Base-by-base conservation (phyloP, 2,888 invertebrate genomes). In the Eumacrocentrus americanus region DNA sequence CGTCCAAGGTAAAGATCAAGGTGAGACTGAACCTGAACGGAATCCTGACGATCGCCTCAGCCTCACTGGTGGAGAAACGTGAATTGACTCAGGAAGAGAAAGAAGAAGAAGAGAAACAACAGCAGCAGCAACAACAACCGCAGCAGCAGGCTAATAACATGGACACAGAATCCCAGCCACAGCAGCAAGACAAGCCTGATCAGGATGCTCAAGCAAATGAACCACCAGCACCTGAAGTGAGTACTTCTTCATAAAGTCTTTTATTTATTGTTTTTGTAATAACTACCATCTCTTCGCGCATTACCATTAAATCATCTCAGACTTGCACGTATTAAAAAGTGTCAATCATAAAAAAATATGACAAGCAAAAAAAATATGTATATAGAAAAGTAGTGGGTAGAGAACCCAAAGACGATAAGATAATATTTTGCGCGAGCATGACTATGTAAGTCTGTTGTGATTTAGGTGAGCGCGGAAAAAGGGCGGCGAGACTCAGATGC, bases 1-100 rank as follows among this genome's bases (percentile, higher is more conserved):
- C 91, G n/a, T 91, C 94, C 66, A 98, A 96, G 82, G 91, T 98
- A 1, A 98, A 98, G 83, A 91, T 99, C 3, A 98, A 98, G 84
- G 94, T 95, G 4, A 88, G 97, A 70, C 87, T 99, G 56, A 97
- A 98, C 83, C 86, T 92, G 51, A 92, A 99, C 80, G 98, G 99
- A 52, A 90, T 98, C 63, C 90, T 99, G 76, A 87, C 89, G 9
- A 89, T 98, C 20, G 89, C 91, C 9, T 91, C 91, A 55, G 98
- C 98, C 3, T 89, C 92, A 0, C 83, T 95, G 57, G 87, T 91
- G 38, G 92, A 93, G 75, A 91, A 91, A 71, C 74, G 75, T 23
- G 79, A 81, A 60, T 72, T 72, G 2, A 77, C 74, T 1, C 76
- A 79, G 58, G 78, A 76, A 71, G 82, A 77, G 59, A 81, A 75